Base-by-base conservation (phyloP, 2,888 invertebrate species). In the Lutraria lutraria region DNA sequence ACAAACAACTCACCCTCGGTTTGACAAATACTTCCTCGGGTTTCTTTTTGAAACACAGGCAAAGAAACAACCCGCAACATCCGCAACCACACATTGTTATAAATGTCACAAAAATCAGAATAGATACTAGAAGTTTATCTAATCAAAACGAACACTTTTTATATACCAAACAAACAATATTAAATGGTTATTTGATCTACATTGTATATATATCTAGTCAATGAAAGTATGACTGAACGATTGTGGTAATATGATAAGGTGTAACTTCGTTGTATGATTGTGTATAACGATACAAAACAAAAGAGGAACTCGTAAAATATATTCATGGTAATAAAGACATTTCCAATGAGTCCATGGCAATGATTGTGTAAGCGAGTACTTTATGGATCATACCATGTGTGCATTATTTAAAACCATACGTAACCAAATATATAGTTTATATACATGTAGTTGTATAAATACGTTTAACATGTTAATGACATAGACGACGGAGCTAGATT, bases 21-120 rank as follows among this genome's bases (percentile, higher is more conserved):
- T 91, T 91, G 15, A 93, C 85, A 63, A 92, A 91, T 16, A 93
- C 86, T 87, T 93, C 93, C 81, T 93, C 92, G 31, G 93, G 93
- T 80, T 91, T 93, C 87, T 89, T 85, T 79, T 90, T 93, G 86
- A 93, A 93, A 84, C 92, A 93, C 72, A 93, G 76, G 85, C 93
- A 93, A 80, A 93, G 80, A 86, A 91, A 92, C 81, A 93, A 83
- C 53, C 92, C 90, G 29, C 88, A 89, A 16, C 76, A 25, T 85
- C 90, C 76, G 16, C 21, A 68, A 6, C 76, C 76, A 19, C 76
- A 76, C 81, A 81, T 81, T 56, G 16, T 54, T 54, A 56, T 15
- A 53, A 81, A 29, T 31, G 31, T 13, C 13, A 54, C 54, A 56
- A 81, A 16, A 56, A 56, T 82, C 0, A 0, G 16, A 21, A n/a